Evolutionary conservation across 2,888 invertebrate species (phyloP).

Genomic region (Tachina fera): DNA sequence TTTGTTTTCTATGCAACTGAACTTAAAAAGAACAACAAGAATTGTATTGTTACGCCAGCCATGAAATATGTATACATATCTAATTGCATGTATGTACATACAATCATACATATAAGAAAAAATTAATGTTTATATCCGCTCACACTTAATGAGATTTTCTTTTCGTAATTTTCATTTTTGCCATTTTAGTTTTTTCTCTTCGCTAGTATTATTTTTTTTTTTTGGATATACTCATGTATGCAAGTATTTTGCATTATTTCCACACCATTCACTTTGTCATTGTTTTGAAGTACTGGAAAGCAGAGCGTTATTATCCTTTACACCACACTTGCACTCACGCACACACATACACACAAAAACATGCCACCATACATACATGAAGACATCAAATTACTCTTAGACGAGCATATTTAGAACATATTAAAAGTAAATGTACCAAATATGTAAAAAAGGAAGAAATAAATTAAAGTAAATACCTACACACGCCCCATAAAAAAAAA

Average conservation of each 20-base stretch:
- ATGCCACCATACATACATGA: background rate
- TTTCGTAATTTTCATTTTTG: slow-evolving; percentile 37
- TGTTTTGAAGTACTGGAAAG: slow-evolving; percentile 44
- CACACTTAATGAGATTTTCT: slow-evolving; percentile 69
- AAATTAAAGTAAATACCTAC: slow-evolving; percentile 3
- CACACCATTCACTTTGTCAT: slow-evolving; percentile 63
- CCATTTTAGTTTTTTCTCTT: slow-evolving; percentile 1
- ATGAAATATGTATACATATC: background rate
- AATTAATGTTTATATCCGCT: slow-evolving; percentile 70
- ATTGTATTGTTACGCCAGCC: background rate
- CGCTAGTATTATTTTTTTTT: no score
- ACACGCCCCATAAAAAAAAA: slow-evolving; percentile 8
- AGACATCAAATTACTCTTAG: background rate
- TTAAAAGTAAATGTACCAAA: slow-evolving; percentile 55
- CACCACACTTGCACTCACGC: background rate
- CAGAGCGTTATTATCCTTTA: slow-evolving; percentile 56
- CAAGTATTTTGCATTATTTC: slow-evolving; percentile 58
- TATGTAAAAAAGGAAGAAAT: background rate
- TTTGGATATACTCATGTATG: slow-evolving; percentile 4
- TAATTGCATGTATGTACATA: no score
- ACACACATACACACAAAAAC: background rate
- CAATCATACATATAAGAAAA: background rate
- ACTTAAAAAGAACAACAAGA: slow-evolving; percentile 39
- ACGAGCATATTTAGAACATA: slow-evolving; percentile 37
- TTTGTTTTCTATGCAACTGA: slow-evolving; percentile 8